Base-by-base conservation (phyloP, 2,888 invertebrate species). In the Apoda limacodes region DNA sequence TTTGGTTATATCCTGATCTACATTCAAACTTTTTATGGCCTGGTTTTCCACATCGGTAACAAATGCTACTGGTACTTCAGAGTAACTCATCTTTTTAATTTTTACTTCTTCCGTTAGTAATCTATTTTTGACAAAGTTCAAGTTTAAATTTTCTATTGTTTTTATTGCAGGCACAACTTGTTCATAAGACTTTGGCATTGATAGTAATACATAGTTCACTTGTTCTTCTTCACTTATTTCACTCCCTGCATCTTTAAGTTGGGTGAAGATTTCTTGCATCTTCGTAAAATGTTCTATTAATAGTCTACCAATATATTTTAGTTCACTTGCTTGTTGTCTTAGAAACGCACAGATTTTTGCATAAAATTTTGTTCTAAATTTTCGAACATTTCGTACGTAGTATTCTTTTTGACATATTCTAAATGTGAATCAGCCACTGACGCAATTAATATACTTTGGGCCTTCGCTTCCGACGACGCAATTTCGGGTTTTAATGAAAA, bases 191-290 rank as follows among this genome's bases (percentile, higher is more conserved):
- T 26, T 4, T 2, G 32, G 32, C 32, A 32, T 32, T 2, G 23
- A 25, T n/a, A 30, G 6, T 7, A 30, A 13, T 1, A 30, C 3
- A 9, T 25, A 25, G 17, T 30, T 25, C 1, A 30, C 13, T 25
- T 30, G 25, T 6, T 30, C 30, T 13, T 30, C 43, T 43, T 42
- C 38, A 17, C 17, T 17, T 17, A 17, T 6, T 6, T 7, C 17
- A 7, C 5, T 7, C 5, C 7, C 17, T 7, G 17, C 17, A 5
- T 17, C 17, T 6, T 7, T 7, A 6, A 17, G 17, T 7, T 17
- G 5, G 17, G 17, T 6, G 17, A 17, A 17, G 5, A 7, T 17
- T 17, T 17, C 17, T 17, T 17, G 5, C 17, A 17, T 17, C 17
- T 7, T 17, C 5, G 5, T 17, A 6, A 17, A 6, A 17, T 17